Evolutionary conservation across 1,140 invertebrate species (phyloP).

Genomic region (Heterodera carotae): DNA sequence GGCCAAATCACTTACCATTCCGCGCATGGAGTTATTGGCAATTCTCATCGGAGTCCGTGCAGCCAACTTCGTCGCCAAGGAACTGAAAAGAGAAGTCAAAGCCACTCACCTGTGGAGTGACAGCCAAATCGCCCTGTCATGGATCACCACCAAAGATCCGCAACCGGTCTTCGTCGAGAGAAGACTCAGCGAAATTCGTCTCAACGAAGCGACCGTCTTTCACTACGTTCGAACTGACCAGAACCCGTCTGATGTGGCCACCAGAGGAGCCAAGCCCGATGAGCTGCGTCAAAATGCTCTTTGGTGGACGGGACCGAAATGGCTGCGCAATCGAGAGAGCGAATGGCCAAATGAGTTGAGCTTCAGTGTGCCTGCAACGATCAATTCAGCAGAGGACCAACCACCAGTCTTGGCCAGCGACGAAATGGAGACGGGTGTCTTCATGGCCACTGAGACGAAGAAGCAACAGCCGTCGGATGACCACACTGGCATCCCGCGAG

Average conservation of each 20-base stretch:
- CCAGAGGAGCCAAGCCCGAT: conserved; percentile 21
- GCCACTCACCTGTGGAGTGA: conserved; percentile 37
- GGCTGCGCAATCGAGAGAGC: not conserved
- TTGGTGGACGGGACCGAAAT: conserved; percentile 40
- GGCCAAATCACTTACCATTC: conserved; percentile 27
- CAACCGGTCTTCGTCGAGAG: conserved; percentile 24
- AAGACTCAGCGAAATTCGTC: conserved; percentile 25
- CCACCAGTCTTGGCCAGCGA: not conserved
- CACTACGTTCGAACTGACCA: conserved; percentile 24
- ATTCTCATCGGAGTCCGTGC: conserved; percentile 21
- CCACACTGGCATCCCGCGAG: not conserved
- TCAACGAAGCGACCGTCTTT: not conserved
- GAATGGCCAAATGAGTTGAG: not conserved
- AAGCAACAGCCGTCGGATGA: not conserved
- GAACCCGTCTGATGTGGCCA: conserved; percentile 40
- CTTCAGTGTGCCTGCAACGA: not conserved
- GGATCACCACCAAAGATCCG: conserved; percentile 21
- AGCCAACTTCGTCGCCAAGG: conserved; percentile 17
- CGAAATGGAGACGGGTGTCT: not conserved
- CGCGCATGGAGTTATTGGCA: conserved; percentile 40
- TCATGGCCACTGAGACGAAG: not conserved
- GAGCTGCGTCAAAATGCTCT: conserved; percentile 24
- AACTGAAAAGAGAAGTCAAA: not conserved
- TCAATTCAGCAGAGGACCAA: not conserved
- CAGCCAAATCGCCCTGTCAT: conserved; percentile 17